Conservation (phyloP, 2,797 vertebrate species). For the Cephalopachus bancanus region DNA sequence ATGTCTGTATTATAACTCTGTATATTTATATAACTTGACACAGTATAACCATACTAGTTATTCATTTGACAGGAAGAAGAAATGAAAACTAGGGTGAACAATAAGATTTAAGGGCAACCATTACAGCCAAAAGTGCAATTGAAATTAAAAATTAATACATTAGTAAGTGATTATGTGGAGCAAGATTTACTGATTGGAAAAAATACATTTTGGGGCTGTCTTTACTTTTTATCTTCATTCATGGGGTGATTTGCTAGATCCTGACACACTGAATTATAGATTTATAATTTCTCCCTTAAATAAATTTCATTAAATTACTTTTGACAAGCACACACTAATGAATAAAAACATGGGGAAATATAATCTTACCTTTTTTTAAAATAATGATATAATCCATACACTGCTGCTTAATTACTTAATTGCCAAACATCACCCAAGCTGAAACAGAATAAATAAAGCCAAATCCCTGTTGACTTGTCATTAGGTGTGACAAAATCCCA, state of each 20-base stretch:
- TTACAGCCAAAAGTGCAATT: slow-evolving; percentile 8
- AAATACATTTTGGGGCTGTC: slow-evolving; percentile 40
- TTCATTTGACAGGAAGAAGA: background rate
- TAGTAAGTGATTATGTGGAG: slow-evolving; percentile 32
- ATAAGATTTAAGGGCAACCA: slow-evolving; percentile 27
- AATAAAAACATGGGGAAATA: slow-evolving; percentile 54
- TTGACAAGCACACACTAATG: slow-evolving; percentile 64
- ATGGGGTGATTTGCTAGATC: slow-evolving; percentile 33
- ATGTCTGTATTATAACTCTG: background rate
- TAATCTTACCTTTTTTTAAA: slow-evolving; percentile 45
- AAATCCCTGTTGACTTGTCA: slow-evolving; percentile 17
- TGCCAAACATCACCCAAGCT: slow-evolving; percentile 37
- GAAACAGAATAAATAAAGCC: slow-evolving; percentile 47
- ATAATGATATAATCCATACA: background rate
- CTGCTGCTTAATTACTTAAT: slow-evolving; percentile 67
- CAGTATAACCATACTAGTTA: background rate
- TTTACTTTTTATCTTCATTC: slow-evolving; percentile 69
- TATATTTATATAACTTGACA: background rate
- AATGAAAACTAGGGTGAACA: background rate
- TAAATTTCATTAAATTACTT: slow-evolving; percentile 64
- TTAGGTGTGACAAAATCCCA: slow-evolving; percentile 6
- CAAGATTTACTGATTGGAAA: slow-evolving; percentile 65
- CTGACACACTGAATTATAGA: slow-evolving; percentile 42
- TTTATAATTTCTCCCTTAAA: slow-evolving; percentile 41
- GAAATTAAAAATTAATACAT: slow-evolving; percentile 61